These are phyloP conservation scores for Orycteropus afer DNA, from an alignment of 2,113 vertebrate species.

Conservation along the genomic window DNA sequence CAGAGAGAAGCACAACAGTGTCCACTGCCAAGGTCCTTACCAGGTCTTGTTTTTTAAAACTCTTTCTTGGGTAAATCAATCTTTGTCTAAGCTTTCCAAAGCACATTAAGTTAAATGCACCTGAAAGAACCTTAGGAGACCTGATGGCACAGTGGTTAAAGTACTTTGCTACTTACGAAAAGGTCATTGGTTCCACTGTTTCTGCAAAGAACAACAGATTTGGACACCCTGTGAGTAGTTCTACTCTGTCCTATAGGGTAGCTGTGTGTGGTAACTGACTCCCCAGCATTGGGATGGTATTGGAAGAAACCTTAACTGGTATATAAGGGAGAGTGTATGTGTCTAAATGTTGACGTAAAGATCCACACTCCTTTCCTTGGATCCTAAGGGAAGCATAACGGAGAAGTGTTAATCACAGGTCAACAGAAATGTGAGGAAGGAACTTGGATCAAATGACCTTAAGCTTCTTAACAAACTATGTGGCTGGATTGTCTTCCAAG, in stretches of 20 bases:
- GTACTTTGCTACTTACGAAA: too few relatives aligned
- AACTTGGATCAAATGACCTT: neutral
- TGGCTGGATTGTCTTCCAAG: neutral
- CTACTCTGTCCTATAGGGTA: too few relatives aligned
- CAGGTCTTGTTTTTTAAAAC: neutral
- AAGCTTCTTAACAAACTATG: neutral
- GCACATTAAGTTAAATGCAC: slow-evolving; percentile 5
- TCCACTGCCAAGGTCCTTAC: neutral
- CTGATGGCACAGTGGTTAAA: too few relatives aligned
- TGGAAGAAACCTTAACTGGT: neutral
- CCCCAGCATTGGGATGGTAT: too few relatives aligned
- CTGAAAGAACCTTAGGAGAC: too few relatives aligned
- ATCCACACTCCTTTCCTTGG: neutral
- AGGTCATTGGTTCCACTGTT: too few relatives aligned
- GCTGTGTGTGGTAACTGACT: too few relatives aligned
- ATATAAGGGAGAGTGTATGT: neutral
- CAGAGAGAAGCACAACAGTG: neutral
- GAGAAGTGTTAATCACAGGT: neutral
- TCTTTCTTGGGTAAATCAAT: neutral
- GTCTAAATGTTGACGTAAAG: neutral
- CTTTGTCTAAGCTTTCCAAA: neutral
- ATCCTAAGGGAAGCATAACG: neutral
- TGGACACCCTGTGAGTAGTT: too few relatives aligned
- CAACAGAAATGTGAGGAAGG: neutral
- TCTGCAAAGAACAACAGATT: too few relatives aligned